A percentile compares a stretch with the other conserved stretches of the same genome.
Evolutionary conservation across 2,888 invertebrate species (phyloP).

Genomic region (Ennomos fuscantarius): DNA sequence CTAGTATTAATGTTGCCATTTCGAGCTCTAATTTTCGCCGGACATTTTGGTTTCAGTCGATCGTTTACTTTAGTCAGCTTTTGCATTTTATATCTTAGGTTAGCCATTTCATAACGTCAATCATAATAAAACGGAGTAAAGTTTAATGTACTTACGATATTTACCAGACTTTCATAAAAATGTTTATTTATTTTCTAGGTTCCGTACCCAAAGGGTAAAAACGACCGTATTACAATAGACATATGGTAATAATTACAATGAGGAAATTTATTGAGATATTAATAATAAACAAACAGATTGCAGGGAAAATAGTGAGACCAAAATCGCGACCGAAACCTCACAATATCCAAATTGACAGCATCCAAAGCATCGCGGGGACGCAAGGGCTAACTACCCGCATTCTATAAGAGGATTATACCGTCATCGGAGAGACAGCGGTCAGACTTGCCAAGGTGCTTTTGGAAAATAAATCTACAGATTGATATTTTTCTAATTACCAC

Average conservation of each 20-base stretch:
- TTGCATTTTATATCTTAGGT: too few relatives aligned
- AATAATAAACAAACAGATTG: not conserved
- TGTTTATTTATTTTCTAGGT: too few relatives aligned
- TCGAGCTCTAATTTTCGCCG: not conserved
- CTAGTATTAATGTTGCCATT: not conserved
- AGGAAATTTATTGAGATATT: not conserved
- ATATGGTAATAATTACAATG: too few relatives aligned
- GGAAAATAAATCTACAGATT: not conserved
- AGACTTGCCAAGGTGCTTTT: not conserved
- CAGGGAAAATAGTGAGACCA: not conserved
- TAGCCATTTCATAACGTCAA: too few relatives aligned
- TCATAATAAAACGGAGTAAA: too few relatives aligned
- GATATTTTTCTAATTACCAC: too few relatives aligned
- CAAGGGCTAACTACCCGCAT: conserved; percentile 28
- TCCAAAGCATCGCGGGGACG: conserved; percentile 10
- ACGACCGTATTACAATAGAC: too few relatives aligned
- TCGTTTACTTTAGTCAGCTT: too few relatives aligned
- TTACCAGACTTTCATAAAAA: too few relatives aligned
- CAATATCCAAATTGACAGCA: conserved; percentile 26
- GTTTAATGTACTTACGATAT: too few relatives aligned
- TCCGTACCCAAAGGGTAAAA: too few relatives aligned
- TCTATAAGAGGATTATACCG: conserved; percentile 26
- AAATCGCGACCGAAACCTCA: conserved; percentile 11
- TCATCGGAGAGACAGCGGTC: conserved; percentile 7
- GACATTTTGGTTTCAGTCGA: not conserved